Evolutionary conservation across 2,888 invertebrate genomes (phyloP), one percentile per base, ranked within the genome.

Genomic region (Malthinus flaveolus): DNA sequence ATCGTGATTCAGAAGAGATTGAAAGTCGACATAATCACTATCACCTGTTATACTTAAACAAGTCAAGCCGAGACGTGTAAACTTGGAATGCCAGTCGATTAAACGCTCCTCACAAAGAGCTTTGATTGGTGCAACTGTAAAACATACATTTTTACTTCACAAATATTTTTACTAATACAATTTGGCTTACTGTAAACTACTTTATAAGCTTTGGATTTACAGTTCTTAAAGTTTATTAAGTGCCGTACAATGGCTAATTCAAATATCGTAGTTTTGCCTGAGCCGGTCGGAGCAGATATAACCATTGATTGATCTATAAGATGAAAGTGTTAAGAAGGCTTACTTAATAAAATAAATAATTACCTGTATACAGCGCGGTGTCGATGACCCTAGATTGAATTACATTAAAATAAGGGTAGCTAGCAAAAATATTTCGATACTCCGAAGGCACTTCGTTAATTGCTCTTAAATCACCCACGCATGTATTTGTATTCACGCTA

Each of bases 181-280:
- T 11, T 6, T 36, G 10, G 7, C 82, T 81, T 81, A 89, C 89
- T 86, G 73, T 91, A 91, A 72, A 92, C 84, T 63, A 90, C 86
- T 82, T 89, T 90, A 68, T 83, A 84, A 66, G 83, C 80, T 12
- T 77, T 78, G 0, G 5, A 23, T 23, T 23, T 23, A 23, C 23
- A 23, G 13, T 78, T 78, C 64, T 83, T 82, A 36, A 82, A 70
- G 35, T 82, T 79, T 77, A 85, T 84, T 5, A 91, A 74, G 32
- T 89, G 73, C 55, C 86, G 82, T 0, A 90, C 80, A 56, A 93
- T 87, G 0, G 91, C 90, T 76, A 93, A 80, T 81, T 93, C 92
- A 77, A 92, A 91, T n/a, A 91, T 79, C 13, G 85, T 88, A 0
- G 92, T 93, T 78, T 93, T 93, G 1, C 92, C 93, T 1, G 91